phyloP scores from a whole-genome alignment of 2,888 invertebrate genomes.

The Coenonympha arcania region DNA sequence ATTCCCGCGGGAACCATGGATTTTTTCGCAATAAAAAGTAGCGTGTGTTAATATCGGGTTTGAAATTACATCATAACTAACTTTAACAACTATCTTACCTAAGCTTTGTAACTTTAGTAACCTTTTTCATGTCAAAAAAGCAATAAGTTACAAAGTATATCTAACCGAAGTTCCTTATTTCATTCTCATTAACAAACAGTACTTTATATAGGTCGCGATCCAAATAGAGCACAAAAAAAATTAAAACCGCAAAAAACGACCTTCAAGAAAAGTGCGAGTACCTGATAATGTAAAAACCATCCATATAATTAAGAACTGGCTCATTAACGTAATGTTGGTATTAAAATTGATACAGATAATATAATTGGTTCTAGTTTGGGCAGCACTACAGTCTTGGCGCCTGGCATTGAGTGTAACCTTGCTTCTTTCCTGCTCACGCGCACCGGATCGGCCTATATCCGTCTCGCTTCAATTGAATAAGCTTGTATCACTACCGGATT shows the following conservation, averaged over 20 bases:
- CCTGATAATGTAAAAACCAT: constrained; percentile 18
- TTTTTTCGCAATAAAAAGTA: too few species aligned
- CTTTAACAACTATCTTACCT: too few species aligned
- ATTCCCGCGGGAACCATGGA: too few species aligned
- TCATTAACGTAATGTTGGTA: constrained; percentile 23
- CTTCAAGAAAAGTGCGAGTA: constrained; percentile 21
- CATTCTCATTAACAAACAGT: too few species aligned
- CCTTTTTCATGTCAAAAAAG: too few species aligned
- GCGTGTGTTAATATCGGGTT: too few species aligned
- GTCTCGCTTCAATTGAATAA: constrained; percentile 45
- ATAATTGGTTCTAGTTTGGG: constrained; percentile 31
- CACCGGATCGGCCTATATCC: constrained; percentile 26
- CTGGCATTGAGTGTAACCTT: constrained; percentile 66
- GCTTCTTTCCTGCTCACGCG: constrained; percentile 49
- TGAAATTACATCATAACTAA: too few species aligned
- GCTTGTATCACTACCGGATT: constrained; percentile 61
- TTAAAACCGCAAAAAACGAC: constrained; percentile 23
- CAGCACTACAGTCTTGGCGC: constrained; percentile 39
- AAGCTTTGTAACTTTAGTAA: too few species aligned
- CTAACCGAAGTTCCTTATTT: too few species aligned
- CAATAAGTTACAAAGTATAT: too few species aligned
- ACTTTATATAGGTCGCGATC: constrained; percentile 20
- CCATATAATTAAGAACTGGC: constrained; percentile 25
- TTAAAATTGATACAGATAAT: constrained; percentile 26
- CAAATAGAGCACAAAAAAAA: constrained; percentile 11